A percentile compares a stretch with the other conserved stretches of the same genome.
phyloP scores from a whole-genome alignment of 2,797 vertebrate species.

The Gouania willdenowi region DNA sequence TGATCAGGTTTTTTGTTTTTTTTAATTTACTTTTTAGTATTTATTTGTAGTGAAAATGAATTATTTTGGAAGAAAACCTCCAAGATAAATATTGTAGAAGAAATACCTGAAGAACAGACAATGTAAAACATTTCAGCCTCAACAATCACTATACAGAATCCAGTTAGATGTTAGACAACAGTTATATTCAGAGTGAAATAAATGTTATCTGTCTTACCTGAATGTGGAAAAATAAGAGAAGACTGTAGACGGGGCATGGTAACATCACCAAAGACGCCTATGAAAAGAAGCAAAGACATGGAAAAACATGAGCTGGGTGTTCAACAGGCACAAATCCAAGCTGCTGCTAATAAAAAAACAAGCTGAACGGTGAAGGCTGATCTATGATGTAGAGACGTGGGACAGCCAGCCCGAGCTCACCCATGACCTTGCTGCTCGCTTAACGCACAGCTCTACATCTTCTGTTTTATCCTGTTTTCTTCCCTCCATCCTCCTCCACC shows the following conservation, averaged over 20 bases:
- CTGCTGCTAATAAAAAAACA: slow-evolving; percentile 7
- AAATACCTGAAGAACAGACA: no score
- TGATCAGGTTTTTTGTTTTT: no score
- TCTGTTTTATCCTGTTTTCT: slow-evolving; percentile 8
- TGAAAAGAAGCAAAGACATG: slow-evolving; percentile 11
- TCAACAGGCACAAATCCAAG: slow-evolving; percentile 18
- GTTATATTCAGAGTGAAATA: slow-evolving; percentile 22
- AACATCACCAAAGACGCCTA: slow-evolving; percentile 56
- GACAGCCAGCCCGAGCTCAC: slow-evolving; percentile 52
- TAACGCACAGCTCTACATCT: neutral
- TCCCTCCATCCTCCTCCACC: slow-evolving; percentile 41
- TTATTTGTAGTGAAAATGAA: no score
- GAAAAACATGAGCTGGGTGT: slow-evolving; percentile 17
- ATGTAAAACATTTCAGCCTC: no score
- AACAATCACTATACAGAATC: no score
- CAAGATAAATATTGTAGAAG: no score
- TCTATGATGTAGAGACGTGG: slow-evolving; percentile 39
- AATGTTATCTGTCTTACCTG: slow-evolving; percentile 39
- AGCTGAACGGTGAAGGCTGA: slow-evolving; percentile 13
- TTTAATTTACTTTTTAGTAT: no score
- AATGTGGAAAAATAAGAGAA: slow-evolving; percentile 23
- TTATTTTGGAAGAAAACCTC: no score
- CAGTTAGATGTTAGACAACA: no score
- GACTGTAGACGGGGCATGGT: slow-evolving; percentile 47
- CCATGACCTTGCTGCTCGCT: slow-evolving; percentile 32